phyloP scores from a whole-genome alignment of 2,113 vertebrate species.

The Platichthys flesus region DNA sequence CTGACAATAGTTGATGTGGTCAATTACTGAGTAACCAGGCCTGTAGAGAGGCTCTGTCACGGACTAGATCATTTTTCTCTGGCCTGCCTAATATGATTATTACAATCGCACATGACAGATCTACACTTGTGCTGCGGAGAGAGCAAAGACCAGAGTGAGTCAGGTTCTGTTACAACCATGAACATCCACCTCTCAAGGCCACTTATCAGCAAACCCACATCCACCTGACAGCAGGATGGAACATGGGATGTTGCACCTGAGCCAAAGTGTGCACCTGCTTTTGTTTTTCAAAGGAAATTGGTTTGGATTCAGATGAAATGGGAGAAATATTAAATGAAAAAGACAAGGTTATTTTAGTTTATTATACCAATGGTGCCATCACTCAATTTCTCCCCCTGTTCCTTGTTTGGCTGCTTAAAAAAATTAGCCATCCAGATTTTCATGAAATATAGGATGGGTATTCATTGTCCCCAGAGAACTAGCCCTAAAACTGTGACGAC shows the following conservation, averaged over 20 bases:
- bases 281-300: conserved; percentile 49
- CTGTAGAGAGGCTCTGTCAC: conserved; percentile 38
- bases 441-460: background rate
- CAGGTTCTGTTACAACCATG: conserved; percentile 58
- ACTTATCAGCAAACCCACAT: conserved; percentile 43
- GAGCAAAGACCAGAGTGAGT: conserved; percentile 58
- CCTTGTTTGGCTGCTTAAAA: background rate
- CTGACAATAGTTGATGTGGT: conserved; percentile 41
- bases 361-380: background rate
- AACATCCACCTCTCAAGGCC: conserved; percentile 59
- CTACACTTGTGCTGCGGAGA: conserved; percentile 25
- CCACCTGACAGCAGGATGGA: conserved; percentile 45
- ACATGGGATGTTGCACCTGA: conserved; percentile 47
- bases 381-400: background rate
- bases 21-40: conserved; percentile 37
- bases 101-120: conserved; percentile 42
- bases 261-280: conserved; percentile 65
- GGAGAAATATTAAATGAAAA: background rate
- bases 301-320: conserved; percentile 15
- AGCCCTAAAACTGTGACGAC: too few species aligned
- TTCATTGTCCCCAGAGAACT: background rate
- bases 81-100: conserved; percentile 54
- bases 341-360: background rate
- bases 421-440: background rate
- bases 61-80: conserved; percentile 29